Conservation (phyloP, 2,113 vertebrate genomes). For the Rana temporaria region DNA sequence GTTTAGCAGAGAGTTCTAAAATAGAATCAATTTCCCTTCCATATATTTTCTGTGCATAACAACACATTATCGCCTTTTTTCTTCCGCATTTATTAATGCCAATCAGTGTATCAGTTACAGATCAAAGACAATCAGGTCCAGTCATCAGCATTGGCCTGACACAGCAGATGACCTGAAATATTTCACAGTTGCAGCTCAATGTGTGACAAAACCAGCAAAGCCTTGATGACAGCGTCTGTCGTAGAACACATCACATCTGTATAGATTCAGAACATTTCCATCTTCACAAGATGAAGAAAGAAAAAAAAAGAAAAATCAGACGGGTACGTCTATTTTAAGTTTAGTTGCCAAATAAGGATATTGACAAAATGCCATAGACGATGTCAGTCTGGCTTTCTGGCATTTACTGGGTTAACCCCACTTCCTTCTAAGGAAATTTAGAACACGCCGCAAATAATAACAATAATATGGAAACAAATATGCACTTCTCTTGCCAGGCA, state of each 20-base stretch:
- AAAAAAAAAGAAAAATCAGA: neutral
- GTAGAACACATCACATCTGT: neutral
- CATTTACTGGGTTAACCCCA: neutral
- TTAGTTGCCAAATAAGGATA: slow-evolving; percentile 24
- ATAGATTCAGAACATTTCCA: neutral
- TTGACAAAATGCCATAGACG: neutral
- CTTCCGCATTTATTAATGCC: too few species aligned
- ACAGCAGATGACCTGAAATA: neutral
- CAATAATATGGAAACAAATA: slow-evolving; percentile 13
- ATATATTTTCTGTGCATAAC: too few species aligned
- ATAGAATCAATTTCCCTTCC: too few species aligned
- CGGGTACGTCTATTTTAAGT: slow-evolving; percentile 21
- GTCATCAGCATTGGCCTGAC: neutral
- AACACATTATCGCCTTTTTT: too few species aligned
- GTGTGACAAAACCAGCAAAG: too few species aligned
- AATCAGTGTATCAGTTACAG: too few species aligned
- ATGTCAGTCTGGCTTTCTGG: neutral
- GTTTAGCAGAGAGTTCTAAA: too few species aligned
- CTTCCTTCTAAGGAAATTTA: neutral
- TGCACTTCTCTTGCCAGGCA: slow-evolving; percentile 4
- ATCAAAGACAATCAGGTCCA: too few species aligned
- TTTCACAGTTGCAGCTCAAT: neutral
- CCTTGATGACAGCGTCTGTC: neutral
- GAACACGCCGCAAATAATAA: neutral
- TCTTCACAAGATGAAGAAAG: neutral